Percentiles rank a stretch among this genome's conserved stretches.
These are phyloP conservation scores for Cherax quadricarinatus DNA, from an alignment of 1,140 invertebrate species.

Conservation along the genomic window DNA sequence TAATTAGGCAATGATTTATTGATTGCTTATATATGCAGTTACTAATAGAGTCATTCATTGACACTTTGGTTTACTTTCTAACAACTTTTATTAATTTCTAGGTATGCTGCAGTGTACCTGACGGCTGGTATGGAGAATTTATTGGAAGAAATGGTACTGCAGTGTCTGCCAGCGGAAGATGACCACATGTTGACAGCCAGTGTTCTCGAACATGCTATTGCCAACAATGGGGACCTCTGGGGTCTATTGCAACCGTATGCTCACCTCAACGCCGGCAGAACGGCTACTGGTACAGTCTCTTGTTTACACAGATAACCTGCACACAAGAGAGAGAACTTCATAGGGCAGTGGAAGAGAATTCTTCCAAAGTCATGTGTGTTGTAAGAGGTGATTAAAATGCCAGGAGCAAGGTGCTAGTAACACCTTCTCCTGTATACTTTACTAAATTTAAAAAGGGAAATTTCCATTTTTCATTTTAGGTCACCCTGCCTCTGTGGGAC, in stretches of 20 bases:
- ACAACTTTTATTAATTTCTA: slow-evolving; percentile 73
- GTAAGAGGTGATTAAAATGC: no score
- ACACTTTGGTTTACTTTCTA: no score
- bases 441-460: no score
- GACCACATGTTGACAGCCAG: slow-evolving; percentile 85
- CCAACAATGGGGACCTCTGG: slow-evolving; percentile 91
- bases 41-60: no score
- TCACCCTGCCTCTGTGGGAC: no score
- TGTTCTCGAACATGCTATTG: slow-evolving; percentile 88
- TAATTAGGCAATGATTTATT: no score
- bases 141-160: slow-evolving; percentile 88
- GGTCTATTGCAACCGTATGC: slow-evolving; percentile 92
- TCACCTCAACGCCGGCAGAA: slow-evolving; percentile 90
- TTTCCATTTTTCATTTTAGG: no score
- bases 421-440: no score
- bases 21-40: no score
- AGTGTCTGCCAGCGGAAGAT: slow-evolving; percentile 84
- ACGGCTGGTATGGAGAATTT: slow-evolving; percentile 93
- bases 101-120: slow-evolving; percentile 90
- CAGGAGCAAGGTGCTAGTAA: no score
- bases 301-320: not conserved
- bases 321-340: not conserved
- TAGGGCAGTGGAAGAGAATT: not conserved
- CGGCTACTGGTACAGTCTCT: slow-evolving; percentile 84
- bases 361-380: no score